phyloP scores from a whole-genome alignment of 2,113 vertebrate species.

The Sapayoa aenigma region DNA sequence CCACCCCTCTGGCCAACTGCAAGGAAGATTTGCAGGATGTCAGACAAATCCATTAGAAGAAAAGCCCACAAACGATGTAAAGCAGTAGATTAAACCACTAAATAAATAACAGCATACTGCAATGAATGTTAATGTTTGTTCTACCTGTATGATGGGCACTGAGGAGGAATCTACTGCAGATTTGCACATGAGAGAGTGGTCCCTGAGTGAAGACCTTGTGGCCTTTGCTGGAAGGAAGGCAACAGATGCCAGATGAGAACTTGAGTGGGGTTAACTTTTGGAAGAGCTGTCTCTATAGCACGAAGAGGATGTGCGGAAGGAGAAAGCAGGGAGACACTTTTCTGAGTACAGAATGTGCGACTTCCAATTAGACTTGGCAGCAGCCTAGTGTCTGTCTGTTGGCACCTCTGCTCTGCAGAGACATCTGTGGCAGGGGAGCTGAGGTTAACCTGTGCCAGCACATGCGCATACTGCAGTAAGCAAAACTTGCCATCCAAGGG shows the following conservation, averaged over 20 bases:
- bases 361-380: not conserved
- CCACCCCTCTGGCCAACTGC: not conserved
- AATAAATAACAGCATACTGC: not conserved
- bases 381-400: not conserved
- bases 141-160: not conserved
- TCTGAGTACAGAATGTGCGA: not conserved
- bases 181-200: not conserved
- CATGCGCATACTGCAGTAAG: fast-evolving
- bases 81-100: slow-evolving; percentile 21
- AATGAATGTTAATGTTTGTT: slow-evolving; percentile 9
- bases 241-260: not conserved
- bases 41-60: slow-evolving; percentile 33
- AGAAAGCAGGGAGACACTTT: not conserved
- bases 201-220: not conserved
- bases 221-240: not conserved
- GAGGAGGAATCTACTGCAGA: not conserved
- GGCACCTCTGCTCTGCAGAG: not conserved
- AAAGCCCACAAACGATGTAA: slow-evolving; percentile 20
- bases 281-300: not conserved
- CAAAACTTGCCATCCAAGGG: not conserved
- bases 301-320: not conserved
- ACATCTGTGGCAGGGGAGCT: not conserved
- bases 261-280: not conserved
- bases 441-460: not conserved
- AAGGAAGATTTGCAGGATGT: slow-evolving; percentile 9